phyloP scores from a whole-genome alignment of 2,797 vertebrate species.

The Platyrinchus mystaceus region DNA sequence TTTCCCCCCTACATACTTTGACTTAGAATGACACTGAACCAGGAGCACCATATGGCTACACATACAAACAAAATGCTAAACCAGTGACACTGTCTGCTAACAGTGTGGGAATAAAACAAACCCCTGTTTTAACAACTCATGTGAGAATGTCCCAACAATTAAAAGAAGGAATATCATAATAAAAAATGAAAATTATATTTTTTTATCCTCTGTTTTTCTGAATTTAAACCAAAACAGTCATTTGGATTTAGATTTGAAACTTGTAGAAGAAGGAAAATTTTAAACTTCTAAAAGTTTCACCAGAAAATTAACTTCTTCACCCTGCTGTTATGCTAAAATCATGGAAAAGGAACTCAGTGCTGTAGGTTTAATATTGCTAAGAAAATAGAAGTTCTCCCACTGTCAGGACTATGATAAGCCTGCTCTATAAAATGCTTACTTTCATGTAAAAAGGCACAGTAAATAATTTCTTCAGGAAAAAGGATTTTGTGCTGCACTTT shows the following conservation, averaged over 20 bases:
- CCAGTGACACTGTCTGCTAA: background rate
- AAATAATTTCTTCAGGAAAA: slow-evolving; percentile 7
- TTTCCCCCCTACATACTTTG: background rate
- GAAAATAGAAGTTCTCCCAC: background rate
- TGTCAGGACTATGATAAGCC: slow-evolving; percentile 11
- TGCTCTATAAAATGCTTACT: background rate
- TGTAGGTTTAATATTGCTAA: background rate
- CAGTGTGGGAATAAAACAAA: background rate
- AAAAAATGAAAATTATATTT: background rate
- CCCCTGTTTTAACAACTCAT: background rate
- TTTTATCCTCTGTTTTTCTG: background rate
- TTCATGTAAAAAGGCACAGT: slow-evolving; percentile 9
- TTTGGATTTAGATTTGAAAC: background rate
- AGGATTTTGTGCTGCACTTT: background rate
- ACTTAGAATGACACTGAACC: background rate
- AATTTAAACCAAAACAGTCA: background rate
- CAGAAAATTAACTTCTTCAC: background rate
- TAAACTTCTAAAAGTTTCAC: background rate
- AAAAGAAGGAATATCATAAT: background rate
- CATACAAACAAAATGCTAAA: background rate
- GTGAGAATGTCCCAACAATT: background rate
- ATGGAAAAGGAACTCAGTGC: background rate
- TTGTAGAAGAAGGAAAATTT: background rate
- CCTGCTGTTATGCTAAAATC: background rate
- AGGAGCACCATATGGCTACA: background rate